Base-by-base conservation (phyloP, 1,140 invertebrate genomes). In the Philotrypesis tridentata region DNA sequence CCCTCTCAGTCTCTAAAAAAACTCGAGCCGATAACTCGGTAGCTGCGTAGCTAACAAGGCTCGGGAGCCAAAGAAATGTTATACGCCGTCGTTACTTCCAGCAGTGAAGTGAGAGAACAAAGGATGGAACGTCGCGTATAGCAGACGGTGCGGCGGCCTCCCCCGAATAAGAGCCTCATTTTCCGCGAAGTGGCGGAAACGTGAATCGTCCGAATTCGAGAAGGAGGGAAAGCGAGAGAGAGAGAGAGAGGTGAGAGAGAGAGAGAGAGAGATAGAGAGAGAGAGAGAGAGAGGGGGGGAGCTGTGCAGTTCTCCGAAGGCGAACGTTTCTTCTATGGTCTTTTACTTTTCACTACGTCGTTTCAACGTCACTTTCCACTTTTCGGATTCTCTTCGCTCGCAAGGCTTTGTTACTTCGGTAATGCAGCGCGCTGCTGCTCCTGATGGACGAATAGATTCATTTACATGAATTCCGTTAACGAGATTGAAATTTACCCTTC, bases 1-100 rank as follows among this genome's bases (percentile, higher is more conserved):
- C n/a, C n/a, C 55, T 63, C 55, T n/a, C 25, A 33, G n/a, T 74
- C 65, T n/a, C 65, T 17, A 29, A 5, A 61, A 76, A 80, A 85
- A 84, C 79, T 79, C 67, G 78, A 84, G 65, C 55, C 81, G 70
- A 82, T 84, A 83, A 79, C 27, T 79, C 70, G 65, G 37, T 23
- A 31, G 40, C 12, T 43, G 29, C 33, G 48, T 76, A 23, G 40
- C 74, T 84, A 83, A 83, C 75, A 79, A 85, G 75, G 70, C 63
- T 21, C 43, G 43, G 63, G 63, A 37, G 37, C 33, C 70, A 55
- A 78, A 79, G 75, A 76, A 79, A 82, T 82, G 73, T 72, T 73
- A 78, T 79, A 79, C 60, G 60, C n/a, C 63, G n/a, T 74, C 63
- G 65, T 71, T 82, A 82, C 67, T 67, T 70, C 29, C 40, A 12